phyloP scores from a whole-genome alignment of 2,888 invertebrate genomes.

The Aleiodes alternator region DNA sequence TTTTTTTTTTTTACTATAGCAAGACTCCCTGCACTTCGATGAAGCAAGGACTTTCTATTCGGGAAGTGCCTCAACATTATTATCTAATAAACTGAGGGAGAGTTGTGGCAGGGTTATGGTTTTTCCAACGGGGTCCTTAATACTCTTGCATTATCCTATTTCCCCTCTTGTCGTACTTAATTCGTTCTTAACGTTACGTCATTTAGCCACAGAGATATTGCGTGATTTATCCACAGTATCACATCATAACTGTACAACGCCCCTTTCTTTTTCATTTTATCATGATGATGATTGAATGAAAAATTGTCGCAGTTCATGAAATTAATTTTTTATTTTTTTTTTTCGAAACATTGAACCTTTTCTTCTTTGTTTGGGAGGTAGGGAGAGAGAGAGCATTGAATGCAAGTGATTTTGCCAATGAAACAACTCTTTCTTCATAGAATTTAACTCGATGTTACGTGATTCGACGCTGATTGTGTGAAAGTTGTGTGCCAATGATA shows the following conservation, averaged over 20 bases:
- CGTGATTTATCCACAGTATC: slow-evolving; percentile 49
- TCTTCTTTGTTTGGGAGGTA: not conserved
- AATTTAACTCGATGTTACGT: slow-evolving; percentile 9
- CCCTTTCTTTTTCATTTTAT: slow-evolving; percentile 17
- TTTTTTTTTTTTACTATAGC: slow-evolving; percentile 1
- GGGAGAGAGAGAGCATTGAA: no score
- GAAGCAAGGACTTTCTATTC: slow-evolving; percentile 68
- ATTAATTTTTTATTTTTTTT: no score
- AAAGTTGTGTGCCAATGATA: slow-evolving; percentile 33
- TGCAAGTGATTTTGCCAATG: not conserved
- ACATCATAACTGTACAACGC: slow-evolving; percentile 33
- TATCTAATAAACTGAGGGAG: slow-evolving; percentile 67
- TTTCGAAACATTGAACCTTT: no score
- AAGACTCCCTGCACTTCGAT: slow-evolving; percentile 2
- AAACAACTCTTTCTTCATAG: slow-evolving; percentile 9
- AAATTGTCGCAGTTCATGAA: slow-evolving; percentile 30
- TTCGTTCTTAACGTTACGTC: slow-evolving; percentile 55
- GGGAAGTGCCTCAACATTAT: slow-evolving; percentile 66
- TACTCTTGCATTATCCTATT: slow-evolving; percentile 5
- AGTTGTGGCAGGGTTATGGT: slow-evolving; percentile 60
- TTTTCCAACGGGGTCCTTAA: slow-evolving; percentile 47
- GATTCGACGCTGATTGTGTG: slow-evolving; percentile 26
- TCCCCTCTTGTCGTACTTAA: slow-evolving; percentile 4
- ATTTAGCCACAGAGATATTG: slow-evolving; percentile 49
- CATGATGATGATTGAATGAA: slow-evolving; percentile 10